Base-by-base conservation (phyloP, 2,888 invertebrate species). In the Chymomyza amoena region DNA sequence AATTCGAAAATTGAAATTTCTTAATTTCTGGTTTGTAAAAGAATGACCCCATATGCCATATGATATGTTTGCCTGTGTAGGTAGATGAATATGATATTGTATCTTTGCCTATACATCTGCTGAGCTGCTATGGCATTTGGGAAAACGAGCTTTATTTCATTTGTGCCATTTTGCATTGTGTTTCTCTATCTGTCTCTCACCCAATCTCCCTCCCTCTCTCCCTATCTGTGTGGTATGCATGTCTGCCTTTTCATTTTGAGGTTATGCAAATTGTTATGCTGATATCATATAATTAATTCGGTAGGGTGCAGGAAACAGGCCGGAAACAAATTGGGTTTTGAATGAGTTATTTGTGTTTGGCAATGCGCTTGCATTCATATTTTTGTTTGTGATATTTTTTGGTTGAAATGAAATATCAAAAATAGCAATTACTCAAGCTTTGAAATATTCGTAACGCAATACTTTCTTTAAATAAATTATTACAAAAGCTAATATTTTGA, bases 221-320 rank as follows among this genome's bases (percentile, higher is more conserved):
- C 16, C 10, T 32, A 56, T 61, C 59, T 59, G 62, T 64, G 64
- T 68, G 65, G 65, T 60, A 50, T 54, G 61, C 66, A 61, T 81
- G 84, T 71, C 67, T 75, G 88, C 69, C 81, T 75, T 84, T 86
- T 84, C 79, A 73, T 81, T 88, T 87, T 87, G 89, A 80, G 87
- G 84, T 80, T 88, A 84, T 84, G 89, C 89, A 84, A 84, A 84
- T 88, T 84, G 83, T 84, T 88, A 78, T 84, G 83, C 80, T 87
- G 84, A 88, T 84, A 88, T 85, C 86, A 88, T 45, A 45, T 88
- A 84, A 84, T 84, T 84, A 84, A 88, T 84, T 84, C 86, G 87
- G 75, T 79, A 81, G 79, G 83, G 39, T 45, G 39, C 39, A 45
- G 39, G 83, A 83, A 83, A 88, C 83, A 83, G 83, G 84, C 87